Conservation (phyloP, 2,888 invertebrate species). For the Dryomyza anilis region DNA sequence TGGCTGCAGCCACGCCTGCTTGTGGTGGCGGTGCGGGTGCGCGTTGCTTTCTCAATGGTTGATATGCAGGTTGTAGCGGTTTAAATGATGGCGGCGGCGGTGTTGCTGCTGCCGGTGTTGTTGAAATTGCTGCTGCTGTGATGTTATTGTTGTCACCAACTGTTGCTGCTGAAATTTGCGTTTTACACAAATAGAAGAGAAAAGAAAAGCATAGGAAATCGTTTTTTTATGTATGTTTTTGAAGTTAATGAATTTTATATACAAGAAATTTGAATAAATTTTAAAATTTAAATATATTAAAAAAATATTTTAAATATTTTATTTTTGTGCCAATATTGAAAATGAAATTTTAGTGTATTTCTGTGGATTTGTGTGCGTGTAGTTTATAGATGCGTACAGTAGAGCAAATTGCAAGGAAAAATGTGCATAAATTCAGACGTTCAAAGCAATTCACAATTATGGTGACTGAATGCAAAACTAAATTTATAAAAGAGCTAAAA, state of each 20-base stretch:
- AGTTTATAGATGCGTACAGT: background rate
- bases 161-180: conserved; percentile 30
- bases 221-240: background rate
- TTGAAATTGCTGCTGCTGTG: conserved; percentile 31
- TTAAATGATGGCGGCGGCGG: conserved; percentile 32
- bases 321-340: background rate
- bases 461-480: no score
- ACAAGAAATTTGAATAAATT: background rate
- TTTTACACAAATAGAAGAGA: background rate
- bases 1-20: conserved; percentile 54
- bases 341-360: background rate
- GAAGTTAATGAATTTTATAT: background rate
- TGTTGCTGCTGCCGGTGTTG: conserved; percentile 36
- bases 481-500: no score
- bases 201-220: background rate
- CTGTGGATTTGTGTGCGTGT: background rate
- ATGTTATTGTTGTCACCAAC: conserved; percentile 37
- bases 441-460: no score
- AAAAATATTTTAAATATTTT: background rate
- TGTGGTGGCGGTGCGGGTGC: conserved; percentile 55
- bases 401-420: background rate
- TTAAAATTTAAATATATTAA: background rate
- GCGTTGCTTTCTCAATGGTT: conserved; percentile 50
- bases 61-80: conserved; percentile 48
- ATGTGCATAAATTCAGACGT: no score